These are phyloP conservation scores for Eriocheir sinensis DNA, from an alignment of 1,140 invertebrate genomes.

Conservation along the genomic window DNA sequence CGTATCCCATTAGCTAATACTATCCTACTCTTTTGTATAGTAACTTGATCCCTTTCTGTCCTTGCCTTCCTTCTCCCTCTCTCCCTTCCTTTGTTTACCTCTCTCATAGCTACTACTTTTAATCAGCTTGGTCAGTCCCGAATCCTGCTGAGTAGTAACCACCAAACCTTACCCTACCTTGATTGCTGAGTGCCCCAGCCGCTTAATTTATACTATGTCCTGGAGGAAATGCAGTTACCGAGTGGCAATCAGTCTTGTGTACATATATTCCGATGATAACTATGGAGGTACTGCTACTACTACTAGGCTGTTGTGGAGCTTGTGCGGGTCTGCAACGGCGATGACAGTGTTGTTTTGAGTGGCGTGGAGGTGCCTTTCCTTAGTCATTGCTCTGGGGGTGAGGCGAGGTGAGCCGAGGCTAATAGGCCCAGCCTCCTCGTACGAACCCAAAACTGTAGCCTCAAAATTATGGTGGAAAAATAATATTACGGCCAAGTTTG, in stretches of 20 bases:
- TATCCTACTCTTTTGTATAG: too few relatives aligned
- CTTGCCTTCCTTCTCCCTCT: too few relatives aligned
- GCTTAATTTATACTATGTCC: conserved; percentile 69
- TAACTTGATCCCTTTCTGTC: too few relatives aligned
- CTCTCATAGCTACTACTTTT: neutral
- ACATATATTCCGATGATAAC: conserved; percentile 57
- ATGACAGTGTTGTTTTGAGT: conserved; percentile 49
- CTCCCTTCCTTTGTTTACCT: neutral
- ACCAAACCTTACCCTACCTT: conserved; percentile 25
- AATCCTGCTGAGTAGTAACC: too few relatives aligned
- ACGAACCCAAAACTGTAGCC: too few relatives aligned
- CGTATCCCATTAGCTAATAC: too few relatives aligned
- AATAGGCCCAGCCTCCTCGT: too few relatives aligned
- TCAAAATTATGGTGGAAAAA: too few relatives aligned
- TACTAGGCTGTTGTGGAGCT: neutral
- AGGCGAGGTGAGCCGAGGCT: neutral
- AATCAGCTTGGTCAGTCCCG: neutral
- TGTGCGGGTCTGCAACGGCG: conserved; percentile 29
- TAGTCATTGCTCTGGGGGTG: neutral
- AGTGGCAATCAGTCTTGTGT: conserved; percentile 52
- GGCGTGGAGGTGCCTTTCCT: conserved; percentile 59
- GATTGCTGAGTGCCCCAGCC: conserved; percentile 61
- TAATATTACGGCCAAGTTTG: too few relatives aligned
- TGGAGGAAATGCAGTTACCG: conserved; percentile 64
- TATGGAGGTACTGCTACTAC: conserved; percentile 15